Percentiles rank a stretch among this genome's conserved stretches.
These are phyloP conservation scores for Meriones psammophilus DNA, from an alignment of 2,797 vertebrate genomes.

Conservation along the genomic window DNA sequence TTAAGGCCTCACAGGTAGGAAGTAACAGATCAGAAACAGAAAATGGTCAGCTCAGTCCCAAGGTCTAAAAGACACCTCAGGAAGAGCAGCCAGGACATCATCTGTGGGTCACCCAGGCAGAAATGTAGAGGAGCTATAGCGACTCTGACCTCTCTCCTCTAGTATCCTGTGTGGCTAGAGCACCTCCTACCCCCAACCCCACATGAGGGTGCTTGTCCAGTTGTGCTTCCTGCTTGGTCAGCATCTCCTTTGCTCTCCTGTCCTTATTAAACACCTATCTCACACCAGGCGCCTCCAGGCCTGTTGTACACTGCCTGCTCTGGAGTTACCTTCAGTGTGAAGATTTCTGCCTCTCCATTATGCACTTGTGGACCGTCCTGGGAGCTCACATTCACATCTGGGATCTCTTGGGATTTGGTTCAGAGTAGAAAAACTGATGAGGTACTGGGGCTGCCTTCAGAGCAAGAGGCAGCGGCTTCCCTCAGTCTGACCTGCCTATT, in stretches of 20 bases:
- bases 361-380: not conserved
- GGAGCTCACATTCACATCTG: not conserved
- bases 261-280: not conserved
- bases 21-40: not conserved
- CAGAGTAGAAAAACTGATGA: not conserved
- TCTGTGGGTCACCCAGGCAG: not conserved
- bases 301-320: not conserved
- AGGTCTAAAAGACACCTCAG: not conserved
- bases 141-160: not conserved
- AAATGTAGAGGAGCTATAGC: not conserved
- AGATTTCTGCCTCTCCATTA: not conserved
- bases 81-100: fast-evolving
- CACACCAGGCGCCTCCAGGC: not conserved
- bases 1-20: not conserved
- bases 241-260: not conserved
- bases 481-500: not conserved
- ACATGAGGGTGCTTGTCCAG: not conserved
- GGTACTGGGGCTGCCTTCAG: not conserved
- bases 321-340: not conserved
- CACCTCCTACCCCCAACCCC: not conserved
- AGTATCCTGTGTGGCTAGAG: not conserved
- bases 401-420: not conserved
- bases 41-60: no score
- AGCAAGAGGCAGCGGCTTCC: not conserved
- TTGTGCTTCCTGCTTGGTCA: not conserved